Evolutionary conservation across 2,113 vertebrate species (phyloP), one percentile per base, ranked within the genome.

Genomic region (Neogobius melanostomus): DNA sequence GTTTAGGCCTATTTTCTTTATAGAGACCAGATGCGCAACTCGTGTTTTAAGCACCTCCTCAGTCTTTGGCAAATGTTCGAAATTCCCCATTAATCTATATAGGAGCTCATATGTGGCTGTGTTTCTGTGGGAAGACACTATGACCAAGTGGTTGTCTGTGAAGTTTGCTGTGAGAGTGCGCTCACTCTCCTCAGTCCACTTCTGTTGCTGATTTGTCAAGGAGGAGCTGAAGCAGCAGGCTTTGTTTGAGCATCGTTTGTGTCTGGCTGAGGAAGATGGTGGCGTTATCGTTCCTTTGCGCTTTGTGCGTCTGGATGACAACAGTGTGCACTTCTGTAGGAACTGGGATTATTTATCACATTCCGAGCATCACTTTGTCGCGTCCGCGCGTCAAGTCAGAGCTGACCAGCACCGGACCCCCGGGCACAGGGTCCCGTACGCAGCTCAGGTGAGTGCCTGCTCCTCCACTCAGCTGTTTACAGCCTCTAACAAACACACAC

Each of bases 271-370:
- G 43, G 52, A 50, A 70, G 21, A 74, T 11, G 44, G 82, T 88
- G 87, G 71, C 71, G 66, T 64, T 72, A 50, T 74, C 76, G 66
- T 36, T 84, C 8, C 71, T 88, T 6, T 82, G 45, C 76, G 63
- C 76, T 50, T 61, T 92, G 62, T 87, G 85, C 83, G 14, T 91
- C 57, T 92, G 89, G 82, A 74, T 89, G 6, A 76, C 69, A 69
- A 80, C 83, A 47, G 56, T 82, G 0, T 64, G 64, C 65, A 50
- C 79, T 6, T 84, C 88, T 14, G 17, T 72, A n/a, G 90, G 80
- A 71, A 92, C 90, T 1, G 88, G 91, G 7, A 91, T 92, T 71
- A 73, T 92, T 21, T 92, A 93, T 87, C 89, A 72, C 70, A 90
- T 92, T 67, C 90, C 91, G 4, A 78, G 82, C 28, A 80, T 91